Conservation (phyloP, 2,888 invertebrate genomes). For the Calameuta pallipes region DNA sequence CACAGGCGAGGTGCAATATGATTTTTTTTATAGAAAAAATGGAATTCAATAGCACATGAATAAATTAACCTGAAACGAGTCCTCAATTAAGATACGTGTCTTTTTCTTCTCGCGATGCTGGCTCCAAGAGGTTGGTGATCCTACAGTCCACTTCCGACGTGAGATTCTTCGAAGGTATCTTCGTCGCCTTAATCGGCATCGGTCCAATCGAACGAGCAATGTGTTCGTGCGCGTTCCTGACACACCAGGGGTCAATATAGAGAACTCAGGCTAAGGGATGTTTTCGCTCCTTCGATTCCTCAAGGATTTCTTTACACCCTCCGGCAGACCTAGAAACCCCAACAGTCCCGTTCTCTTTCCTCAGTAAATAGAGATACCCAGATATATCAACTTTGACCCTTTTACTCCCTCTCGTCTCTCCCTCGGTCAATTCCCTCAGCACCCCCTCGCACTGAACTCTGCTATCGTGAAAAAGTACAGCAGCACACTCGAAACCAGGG, state of each 20-base stretch:
- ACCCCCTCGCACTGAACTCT: background rate
- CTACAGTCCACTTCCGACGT: background rate
- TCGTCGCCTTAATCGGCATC: slow-evolving; percentile 28
- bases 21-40: too few species aligned
- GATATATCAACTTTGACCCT: background rate
- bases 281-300: background rate
- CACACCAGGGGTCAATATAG: slow-evolving; percentile 25
- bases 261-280: background rate
- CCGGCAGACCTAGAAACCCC: background rate
- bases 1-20: too few species aligned
- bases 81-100: background rate
- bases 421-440: slow-evolving; percentile 4
- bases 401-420: background rate
- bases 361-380: background rate
- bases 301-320: background rate
- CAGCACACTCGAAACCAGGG: background rate
- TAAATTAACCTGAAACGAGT: too few species aligned
- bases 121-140: background rate
- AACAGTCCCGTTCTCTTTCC: background rate
- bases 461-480: slow-evolving; percentile 17
- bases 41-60: too few species aligned
- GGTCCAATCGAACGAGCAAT: slow-evolving; percentile 32
- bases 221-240: slow-evolving; percentile 32
- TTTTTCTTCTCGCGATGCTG: background rate
- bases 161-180: background rate